These are phyloP conservation scores for Meteorus sp. DNA, from an alignment of 1,140 invertebrate species.

Conservation along the genomic window DNA sequence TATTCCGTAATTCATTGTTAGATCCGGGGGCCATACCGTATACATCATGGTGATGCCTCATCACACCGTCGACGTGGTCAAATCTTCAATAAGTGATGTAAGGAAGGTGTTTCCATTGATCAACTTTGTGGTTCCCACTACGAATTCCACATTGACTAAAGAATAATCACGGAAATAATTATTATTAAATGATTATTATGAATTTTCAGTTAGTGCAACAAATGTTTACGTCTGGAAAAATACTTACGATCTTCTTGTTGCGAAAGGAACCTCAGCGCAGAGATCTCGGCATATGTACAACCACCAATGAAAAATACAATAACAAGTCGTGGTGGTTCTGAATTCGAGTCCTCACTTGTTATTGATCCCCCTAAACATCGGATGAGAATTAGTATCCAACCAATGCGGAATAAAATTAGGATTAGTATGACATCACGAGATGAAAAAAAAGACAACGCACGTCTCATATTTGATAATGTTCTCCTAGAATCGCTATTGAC, in stretches of 20 bases:
- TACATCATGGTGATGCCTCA: background rate
- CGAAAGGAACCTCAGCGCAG: slow-evolving; percentile 87
- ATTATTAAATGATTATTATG: background rate
- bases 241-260: slow-evolving; percentile 84
- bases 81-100: slow-evolving; percentile 70
- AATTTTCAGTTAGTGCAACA: background rate
- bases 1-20: too few relatives aligned
- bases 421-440: background rate
- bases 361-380: slow-evolving; percentile 60
- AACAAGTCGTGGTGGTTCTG: slow-evolving; percentile 76
- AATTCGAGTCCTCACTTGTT: slow-evolving; percentile 67
- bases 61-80: slow-evolving; percentile 21
- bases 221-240: too few relatives aligned
- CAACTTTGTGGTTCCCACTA: slow-evolving; percentile 90
- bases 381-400: too few relatives aligned
- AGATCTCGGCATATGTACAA: slow-evolving; percentile 94
- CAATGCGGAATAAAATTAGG: too few relatives aligned
- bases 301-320: slow-evolving; percentile 95
- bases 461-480: slow-evolving; percentile 49
- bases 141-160: slow-evolving; percentile 85
- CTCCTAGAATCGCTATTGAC: slow-evolving; percentile 41
- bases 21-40: too few relatives aligned
- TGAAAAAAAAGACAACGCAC: slow-evolving; percentile 40
- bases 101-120: slow-evolving; percentile 89
- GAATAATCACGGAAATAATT: slow-evolving; percentile 35